Evolutionary conservation across 2,888 invertebrate genomes (phyloP).

Genomic region (Synanthedon formicaeformis): DNA sequence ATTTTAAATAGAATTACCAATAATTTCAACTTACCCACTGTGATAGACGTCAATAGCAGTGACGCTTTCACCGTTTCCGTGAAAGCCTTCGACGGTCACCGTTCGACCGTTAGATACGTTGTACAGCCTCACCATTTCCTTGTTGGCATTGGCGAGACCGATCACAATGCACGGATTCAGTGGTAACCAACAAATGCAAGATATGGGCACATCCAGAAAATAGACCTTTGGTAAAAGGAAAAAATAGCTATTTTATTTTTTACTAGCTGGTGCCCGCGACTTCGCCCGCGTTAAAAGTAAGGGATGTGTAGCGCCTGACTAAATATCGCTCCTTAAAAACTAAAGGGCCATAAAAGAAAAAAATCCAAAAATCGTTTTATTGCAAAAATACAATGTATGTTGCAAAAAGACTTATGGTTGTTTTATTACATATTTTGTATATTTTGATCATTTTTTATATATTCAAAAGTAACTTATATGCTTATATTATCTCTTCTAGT

Average conservation of each 20-base stretch:
- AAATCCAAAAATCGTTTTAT: too few species aligned
- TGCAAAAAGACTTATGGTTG: too few species aligned
- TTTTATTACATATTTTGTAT: too few species aligned
- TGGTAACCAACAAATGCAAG: conserved; percentile 42
- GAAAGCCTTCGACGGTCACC: conserved; percentile 30
- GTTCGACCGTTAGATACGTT: conserved; percentile 26
- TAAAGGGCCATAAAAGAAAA: too few species aligned
- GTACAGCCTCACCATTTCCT: conserved; percentile 23
- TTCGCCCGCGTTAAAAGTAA: too few species aligned
- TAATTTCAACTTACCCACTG: conserved; percentile 24
- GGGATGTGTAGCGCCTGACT: too few species aligned
- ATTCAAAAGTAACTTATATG: too few species aligned
- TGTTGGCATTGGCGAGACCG: conserved; percentile 22
- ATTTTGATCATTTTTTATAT: too few species aligned
- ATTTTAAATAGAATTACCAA: neutral
- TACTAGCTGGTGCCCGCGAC: too few species aligned
- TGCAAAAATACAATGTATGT: too few species aligned
- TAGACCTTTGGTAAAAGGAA: conserved; percentile 25
- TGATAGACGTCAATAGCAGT: conserved; percentile 31
- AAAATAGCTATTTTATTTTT: neutral
- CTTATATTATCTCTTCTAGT: too few species aligned
- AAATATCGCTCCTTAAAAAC: too few species aligned
- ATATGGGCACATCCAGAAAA: conserved; percentile 29
- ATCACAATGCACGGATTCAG: conserved; percentile 29
- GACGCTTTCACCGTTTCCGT: conserved; percentile 14